phyloP scores from a whole-genome alignment of 2,888 invertebrate species.

The Bellardia bayeri region DNA sequence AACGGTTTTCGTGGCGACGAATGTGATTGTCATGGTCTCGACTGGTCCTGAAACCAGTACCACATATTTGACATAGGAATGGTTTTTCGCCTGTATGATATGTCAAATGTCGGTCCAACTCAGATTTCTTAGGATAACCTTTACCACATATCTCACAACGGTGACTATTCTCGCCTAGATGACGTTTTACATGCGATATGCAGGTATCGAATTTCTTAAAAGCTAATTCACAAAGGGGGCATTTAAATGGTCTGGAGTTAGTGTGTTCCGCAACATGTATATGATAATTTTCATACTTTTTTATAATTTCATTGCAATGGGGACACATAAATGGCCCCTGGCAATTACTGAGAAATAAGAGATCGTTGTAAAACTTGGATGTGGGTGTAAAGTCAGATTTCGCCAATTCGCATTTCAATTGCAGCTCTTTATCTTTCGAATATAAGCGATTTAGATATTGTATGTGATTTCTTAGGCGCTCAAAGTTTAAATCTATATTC shows the following conservation, averaged over 20 bases:
- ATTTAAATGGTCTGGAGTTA: slow-evolving; percentile 64
- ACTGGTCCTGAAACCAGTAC: slow-evolving; percentile 76
- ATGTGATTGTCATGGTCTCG: slow-evolving; percentile 61
- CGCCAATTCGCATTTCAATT: slow-evolving; percentile 54
- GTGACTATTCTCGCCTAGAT: slow-evolving; percentile 59
- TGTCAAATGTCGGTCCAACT: slow-evolving; percentile 57
- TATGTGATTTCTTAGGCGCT: slow-evolving; percentile 45
- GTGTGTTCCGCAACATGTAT: slow-evolving; percentile 68
- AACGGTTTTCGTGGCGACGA: slow-evolving; percentile 67
- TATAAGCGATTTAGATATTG: slow-evolving; percentile 74
- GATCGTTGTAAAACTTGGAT: slow-evolving; percentile 52
- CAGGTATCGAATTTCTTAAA: slow-evolving; percentile 63
- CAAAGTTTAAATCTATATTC: slow-evolving; percentile 55
- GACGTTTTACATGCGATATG: slow-evolving; percentile 67
- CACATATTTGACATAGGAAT: slow-evolving; percentile 76
- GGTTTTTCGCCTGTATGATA: slow-evolving; percentile 76
- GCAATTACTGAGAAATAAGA: slow-evolving; percentile 57
- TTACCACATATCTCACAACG: slow-evolving; percentile 68
- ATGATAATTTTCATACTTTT: slow-evolving; percentile 66
- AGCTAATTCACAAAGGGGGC: slow-evolving; percentile 58
- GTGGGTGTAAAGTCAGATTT: slow-evolving; percentile 53
- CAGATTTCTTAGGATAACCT: slow-evolving; percentile 59
- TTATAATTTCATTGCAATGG: slow-evolving; percentile 61
- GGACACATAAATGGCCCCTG: slow-evolving; percentile 67
- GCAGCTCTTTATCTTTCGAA: slow-evolving; percentile 54